Evolutionary conservation across 2,113 vertebrate genomes (phyloP).

Genomic region (Psammodynastes pulverulentus): DNA sequence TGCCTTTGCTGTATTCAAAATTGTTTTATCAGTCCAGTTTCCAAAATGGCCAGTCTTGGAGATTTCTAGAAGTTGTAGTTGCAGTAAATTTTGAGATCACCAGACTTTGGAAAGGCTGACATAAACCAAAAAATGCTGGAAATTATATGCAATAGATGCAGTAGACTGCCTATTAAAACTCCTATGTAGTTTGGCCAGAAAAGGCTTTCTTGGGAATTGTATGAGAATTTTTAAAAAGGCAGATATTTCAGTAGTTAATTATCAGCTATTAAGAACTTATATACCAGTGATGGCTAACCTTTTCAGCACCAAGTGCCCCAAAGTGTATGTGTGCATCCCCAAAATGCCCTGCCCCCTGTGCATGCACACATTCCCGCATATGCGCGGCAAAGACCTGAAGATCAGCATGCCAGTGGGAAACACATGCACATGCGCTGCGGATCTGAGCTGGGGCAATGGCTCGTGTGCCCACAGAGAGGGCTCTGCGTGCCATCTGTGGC

Average conservation of each 20-base stretch:
- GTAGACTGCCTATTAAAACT: not conserved
- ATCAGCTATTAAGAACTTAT: not conserved
- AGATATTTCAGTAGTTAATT: not conserved
- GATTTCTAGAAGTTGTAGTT: not conserved
- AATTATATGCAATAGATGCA: not conserved
- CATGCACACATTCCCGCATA: too few relatives aligned
- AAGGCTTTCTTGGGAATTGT: not conserved
- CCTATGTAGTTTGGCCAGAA: not conserved
- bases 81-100: not conserved
- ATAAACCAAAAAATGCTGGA: not conserved
- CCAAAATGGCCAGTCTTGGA: not conserved
- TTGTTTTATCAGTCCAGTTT: not conserved
- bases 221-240: not conserved
- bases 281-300: too few relatives aligned
- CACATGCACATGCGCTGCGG: too few relatives aligned
- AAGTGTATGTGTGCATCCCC: too few relatives aligned
- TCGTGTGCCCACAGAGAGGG: too few relatives aligned
- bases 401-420: too few relatives aligned
- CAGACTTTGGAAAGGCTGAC: not conserved
- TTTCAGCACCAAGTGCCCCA: too few relatives aligned
- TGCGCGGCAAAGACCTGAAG: too few relatives aligned
- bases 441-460: too few relatives aligned
- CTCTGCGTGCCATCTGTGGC: too few relatives aligned
- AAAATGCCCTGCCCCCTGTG: too few relatives aligned
- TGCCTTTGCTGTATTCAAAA: not conserved